A percentile compares a stretch with the other conserved stretches of the same genome.
phyloP scores from a whole-genome alignment of 2,113 vertebrate genomes.

The Erythrocebus patas region DNA sequence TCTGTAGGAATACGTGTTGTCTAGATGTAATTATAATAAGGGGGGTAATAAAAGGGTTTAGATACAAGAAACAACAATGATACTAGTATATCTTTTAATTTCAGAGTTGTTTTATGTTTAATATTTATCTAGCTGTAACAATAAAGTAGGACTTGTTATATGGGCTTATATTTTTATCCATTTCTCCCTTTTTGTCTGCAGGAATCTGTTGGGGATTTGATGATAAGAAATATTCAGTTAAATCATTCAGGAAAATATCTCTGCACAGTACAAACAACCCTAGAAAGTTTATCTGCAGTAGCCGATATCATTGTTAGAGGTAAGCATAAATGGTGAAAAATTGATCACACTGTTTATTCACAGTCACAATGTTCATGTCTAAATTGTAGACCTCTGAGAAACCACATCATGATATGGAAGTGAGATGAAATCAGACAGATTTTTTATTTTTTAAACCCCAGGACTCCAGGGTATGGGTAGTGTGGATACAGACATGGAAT shows the following conservation, averaged over 20 bases:
- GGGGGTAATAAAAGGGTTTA: conserved; percentile 68
- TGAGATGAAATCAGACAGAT: neutral
- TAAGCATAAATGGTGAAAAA: conserved; percentile 60
- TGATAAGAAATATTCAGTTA: conserved; percentile 93
- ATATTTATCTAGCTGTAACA: conserved; percentile 72
- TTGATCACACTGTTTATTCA: neutral
- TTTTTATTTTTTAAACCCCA: neutral
- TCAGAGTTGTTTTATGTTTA: conserved; percentile 66
- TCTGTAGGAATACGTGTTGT: conserved; percentile 66
- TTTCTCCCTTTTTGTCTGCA: conserved; percentile 71
- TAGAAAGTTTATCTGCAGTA: conserved; percentile 89
- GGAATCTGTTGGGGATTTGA: conserved; percentile 92
- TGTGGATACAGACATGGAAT: neutral
- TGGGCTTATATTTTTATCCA: conserved; percentile 54
- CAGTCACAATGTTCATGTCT: neutral
- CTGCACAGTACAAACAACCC: conserved; percentile 89
- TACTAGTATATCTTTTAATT: conserved; percentile 74
- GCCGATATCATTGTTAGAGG: conserved; percentile 92
- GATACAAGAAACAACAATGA: conserved; percentile 68
- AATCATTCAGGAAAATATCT: conserved; percentile 91
- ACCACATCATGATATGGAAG: neutral
- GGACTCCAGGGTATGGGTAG: neutral
- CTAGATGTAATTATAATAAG: conserved; percentile 75
- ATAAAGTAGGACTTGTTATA: conserved; percentile 27
- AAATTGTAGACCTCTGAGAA: neutral